A percentile compares a stretch with the other conserved stretches of the same genome.
Conservation (phyloP, 2,797 vertebrate genomes). For the Fistularia tabacaria region DNA sequence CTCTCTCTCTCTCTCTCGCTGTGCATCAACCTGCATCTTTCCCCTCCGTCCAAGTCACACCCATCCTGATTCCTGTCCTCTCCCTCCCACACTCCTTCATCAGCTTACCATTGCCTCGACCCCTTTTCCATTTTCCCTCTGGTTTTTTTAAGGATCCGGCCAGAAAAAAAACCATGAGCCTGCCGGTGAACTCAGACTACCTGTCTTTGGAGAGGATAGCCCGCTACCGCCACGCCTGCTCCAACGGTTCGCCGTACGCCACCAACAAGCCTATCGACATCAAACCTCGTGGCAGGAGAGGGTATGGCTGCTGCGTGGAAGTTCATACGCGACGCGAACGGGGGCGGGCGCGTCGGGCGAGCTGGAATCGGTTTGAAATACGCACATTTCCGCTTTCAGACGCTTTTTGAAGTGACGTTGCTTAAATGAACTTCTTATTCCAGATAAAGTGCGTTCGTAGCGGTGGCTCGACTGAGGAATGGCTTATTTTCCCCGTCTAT, state of each 20-base stretch:
- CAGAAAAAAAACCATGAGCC: constrained; percentile 80
- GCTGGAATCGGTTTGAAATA: constrained; percentile 1
- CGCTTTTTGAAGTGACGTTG: too few species aligned
- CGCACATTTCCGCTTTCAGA: too few species aligned
- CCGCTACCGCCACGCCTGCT: constrained; percentile 82
- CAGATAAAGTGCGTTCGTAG: too few species aligned
- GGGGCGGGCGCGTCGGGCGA: background rate
- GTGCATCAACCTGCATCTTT: constrained; percentile 21
- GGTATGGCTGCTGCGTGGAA: constrained; percentile 65
- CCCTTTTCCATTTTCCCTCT: too few species aligned
- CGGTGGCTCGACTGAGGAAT: too few species aligned
- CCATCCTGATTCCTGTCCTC: constrained; percentile 10
- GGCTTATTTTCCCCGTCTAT: too few species aligned
- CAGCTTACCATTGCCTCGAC: too few species aligned
- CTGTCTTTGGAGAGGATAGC: constrained; percentile 84
- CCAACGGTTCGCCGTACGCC: constrained; percentile 85
- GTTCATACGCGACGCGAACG: too few species aligned
- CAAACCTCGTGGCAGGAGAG: constrained; percentile 84
- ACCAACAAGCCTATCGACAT: constrained; percentile 96
- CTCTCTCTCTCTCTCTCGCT: constrained; percentile 16
- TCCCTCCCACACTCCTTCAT: background rate
- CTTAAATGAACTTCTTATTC: too few species aligned
- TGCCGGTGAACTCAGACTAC: constrained; percentile 84
- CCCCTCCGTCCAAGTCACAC: constrained; percentile 36
- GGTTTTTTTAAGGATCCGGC: constrained; percentile 1